Evolutionary conservation across 2,888 invertebrate genomes (phyloP).

Genomic region (Caradrina clavipalpis): DNA sequence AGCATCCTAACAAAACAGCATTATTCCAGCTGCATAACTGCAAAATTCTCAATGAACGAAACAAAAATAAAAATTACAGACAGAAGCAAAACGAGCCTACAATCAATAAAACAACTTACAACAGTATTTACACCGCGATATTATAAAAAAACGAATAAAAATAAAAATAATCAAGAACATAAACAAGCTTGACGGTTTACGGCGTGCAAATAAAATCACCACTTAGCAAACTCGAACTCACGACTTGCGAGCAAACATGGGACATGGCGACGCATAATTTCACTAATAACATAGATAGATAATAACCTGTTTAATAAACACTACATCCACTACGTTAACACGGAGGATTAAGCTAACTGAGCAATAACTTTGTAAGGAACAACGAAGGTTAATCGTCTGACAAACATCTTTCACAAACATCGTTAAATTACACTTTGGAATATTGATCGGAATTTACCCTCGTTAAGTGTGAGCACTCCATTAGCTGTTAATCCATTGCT

Average conservation of each 20-base stretch:
- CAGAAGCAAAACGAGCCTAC: background rate
- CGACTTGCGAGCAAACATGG: conserved; percentile 25
- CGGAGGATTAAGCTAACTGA: conserved; percentile 7
- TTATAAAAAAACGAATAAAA: conserved; percentile 4
- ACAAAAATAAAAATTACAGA: background rate
- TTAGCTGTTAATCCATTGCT: background rate
- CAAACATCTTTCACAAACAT: background rate
- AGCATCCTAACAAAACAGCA: too few species aligned
- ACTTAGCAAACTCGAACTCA: conserved; percentile 36
- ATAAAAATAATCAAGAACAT: conserved; percentile 18
- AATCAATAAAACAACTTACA: conserved; percentile 18
- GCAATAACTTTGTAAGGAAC: conserved; percentile 6
- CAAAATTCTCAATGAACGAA: background rate
- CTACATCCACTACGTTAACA: conserved; percentile 1
- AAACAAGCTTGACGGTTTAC: conserved; percentile 10
- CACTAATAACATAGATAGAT: conserved; percentile 51
- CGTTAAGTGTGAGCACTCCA: background rate
- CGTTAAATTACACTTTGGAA: too few species aligned
- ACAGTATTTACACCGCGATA: conserved; percentile 17
- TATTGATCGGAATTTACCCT: background rate
- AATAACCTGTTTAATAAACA: conserved; percentile 49
- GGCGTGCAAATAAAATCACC: conserved; percentile 34
- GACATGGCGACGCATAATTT: conserved; percentile 42
- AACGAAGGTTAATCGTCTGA: background rate
- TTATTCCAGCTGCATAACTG: background rate